Conservation (phyloP, 2,113 vertebrate species). For the Piaya cayana region DNA sequence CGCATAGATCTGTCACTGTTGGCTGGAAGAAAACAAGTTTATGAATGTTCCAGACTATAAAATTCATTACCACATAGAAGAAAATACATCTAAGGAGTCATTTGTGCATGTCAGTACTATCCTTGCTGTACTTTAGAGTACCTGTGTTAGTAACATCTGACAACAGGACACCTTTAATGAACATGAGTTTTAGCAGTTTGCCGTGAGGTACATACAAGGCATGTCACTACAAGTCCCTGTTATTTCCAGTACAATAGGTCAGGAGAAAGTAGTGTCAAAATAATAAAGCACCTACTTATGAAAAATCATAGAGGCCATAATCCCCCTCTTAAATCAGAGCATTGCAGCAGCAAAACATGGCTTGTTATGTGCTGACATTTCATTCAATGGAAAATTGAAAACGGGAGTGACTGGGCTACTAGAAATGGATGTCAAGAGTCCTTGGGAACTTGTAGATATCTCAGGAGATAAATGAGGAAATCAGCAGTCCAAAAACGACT, state of each 20-base stretch:
- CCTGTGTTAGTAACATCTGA: background rate
- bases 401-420: background rate
- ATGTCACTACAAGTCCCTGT: background rate
- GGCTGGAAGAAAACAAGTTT: background rate
- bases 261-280: background rate
- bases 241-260: background rate
- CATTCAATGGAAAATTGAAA: background rate
- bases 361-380: background rate
- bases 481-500: background rate
- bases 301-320: background rate
- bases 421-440: background rate
- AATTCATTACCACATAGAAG: background rate
- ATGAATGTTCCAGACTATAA: background rate
- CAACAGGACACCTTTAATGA: background rate
- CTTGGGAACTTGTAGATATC: background rate
- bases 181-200: background rate
- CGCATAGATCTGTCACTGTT: background rate
- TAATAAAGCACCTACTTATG: background rate
- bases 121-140: background rate
- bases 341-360: background rate
- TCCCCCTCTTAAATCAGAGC: background rate
- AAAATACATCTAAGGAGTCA: background rate
- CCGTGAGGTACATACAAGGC: rapidly evolving
- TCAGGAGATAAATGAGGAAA: background rate
- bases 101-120: background rate